phyloP scores from a whole-genome alignment of 2,797 vertebrate genomes.

The Gobio occitaniae region DNA sequence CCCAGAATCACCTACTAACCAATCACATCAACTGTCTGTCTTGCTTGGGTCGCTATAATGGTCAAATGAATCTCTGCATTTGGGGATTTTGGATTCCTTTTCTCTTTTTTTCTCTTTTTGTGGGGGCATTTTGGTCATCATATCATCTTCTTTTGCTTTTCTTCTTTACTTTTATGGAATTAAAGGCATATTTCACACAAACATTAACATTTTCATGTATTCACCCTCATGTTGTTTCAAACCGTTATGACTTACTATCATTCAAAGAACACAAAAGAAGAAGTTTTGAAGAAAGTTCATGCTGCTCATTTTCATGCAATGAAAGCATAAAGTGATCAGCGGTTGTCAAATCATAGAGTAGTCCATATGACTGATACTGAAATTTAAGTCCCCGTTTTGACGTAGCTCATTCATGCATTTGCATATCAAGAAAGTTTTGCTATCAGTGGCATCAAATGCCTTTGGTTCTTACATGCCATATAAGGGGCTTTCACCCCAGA shows the following conservation, averaged over 20 bases:
- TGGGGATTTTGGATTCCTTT: constrained; percentile 48
- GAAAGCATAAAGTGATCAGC: neutral
- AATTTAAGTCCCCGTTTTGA: neutral
- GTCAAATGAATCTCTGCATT: constrained; percentile 36
- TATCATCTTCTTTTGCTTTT: constrained; percentile 28
- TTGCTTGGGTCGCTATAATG: constrained; percentile 62
- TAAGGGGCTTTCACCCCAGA: no score
- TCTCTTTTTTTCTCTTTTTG: neutral
- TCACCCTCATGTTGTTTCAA: neutral
- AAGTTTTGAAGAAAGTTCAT: constrained; percentile 4
- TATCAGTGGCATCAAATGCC: neutral
- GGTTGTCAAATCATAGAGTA: neutral
- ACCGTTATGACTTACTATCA: neutral
- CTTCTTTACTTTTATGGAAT: neutral
- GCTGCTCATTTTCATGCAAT: constrained; percentile 1
- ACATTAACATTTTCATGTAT: constrained; percentile 17
- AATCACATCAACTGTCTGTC: constrained; percentile 79
- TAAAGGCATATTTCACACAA: neutral
- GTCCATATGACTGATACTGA: neutral
- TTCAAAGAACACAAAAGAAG: neutral
- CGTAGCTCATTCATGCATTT: neutral
- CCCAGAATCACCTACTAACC: constrained; percentile 65
- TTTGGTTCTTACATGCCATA: neutral
- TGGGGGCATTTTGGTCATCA: constrained; percentile 1
- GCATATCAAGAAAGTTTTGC: neutral